These are phyloP conservation scores for Grantiella picta DNA, from an alignment of 2,113 vertebrate genomes.

Conservation along the genomic window DNA sequence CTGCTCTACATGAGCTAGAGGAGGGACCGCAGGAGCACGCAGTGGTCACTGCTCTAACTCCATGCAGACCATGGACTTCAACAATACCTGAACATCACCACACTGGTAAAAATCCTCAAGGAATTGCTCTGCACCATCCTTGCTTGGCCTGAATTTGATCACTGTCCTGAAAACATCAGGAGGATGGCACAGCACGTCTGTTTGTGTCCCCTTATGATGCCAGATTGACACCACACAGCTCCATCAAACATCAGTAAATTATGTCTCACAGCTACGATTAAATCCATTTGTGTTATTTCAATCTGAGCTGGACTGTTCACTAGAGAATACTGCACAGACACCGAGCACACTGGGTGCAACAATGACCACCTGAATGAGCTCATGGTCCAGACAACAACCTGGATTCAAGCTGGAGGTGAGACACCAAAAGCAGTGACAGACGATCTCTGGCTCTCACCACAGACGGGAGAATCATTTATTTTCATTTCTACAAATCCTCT, in stretches of 20 bases:
- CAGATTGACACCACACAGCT: not conserved
- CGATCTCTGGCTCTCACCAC: not conserved
- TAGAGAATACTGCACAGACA: not conserved
- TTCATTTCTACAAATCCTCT: not conserved
- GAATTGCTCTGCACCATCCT: not conserved
- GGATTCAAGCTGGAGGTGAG: not conserved
- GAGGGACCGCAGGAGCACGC: rapidly evolving
- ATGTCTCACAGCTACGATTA: not conserved
- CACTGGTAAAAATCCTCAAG: not conserved
- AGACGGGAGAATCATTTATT: not conserved
- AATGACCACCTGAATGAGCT: not conserved
- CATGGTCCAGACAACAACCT: not conserved
- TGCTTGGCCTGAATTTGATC: not conserved
- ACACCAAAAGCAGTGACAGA: not conserved
- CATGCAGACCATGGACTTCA: rapidly evolving
- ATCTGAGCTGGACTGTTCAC: not conserved
- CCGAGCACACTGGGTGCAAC: not conserved
- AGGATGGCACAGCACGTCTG: not conserved
- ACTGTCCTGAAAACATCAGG: not conserved
- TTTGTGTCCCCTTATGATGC: not conserved
- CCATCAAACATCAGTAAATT: not conserved
- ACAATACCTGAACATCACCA: not conserved
- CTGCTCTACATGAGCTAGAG: not conserved
- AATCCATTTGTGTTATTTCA: not conserved
- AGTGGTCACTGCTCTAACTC: not conserved